phyloP scores from a whole-genome alignment of 2,888 invertebrate species.

The Ctena decussata region DNA sequence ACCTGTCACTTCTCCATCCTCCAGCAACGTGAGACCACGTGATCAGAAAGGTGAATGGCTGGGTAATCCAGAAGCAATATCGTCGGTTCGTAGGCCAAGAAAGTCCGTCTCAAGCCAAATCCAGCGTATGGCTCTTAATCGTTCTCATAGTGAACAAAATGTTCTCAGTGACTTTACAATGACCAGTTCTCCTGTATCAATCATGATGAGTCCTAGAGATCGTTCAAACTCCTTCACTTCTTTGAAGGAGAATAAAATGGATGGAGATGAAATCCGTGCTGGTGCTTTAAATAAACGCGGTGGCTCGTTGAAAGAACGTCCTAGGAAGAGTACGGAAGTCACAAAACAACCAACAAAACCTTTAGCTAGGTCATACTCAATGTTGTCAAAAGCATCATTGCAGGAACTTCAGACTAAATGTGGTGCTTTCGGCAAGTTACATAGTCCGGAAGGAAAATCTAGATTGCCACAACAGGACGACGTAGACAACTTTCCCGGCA shows the following conservation, averaged over 20 bases:
- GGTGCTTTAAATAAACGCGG: constrained; percentile 30
- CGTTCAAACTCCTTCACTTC: background rate
- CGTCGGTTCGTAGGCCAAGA: constrained; percentile 54
- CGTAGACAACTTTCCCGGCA: background rate
- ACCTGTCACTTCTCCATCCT: background rate
- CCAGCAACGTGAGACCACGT: constrained; percentile 5
- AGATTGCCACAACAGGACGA: background rate
- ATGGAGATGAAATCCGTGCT: background rate
- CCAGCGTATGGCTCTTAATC: constrained; percentile 26
- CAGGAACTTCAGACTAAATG: constrained; percentile 7
- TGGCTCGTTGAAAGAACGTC: constrained; percentile 53
- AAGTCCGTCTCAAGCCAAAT: constrained; percentile 50
- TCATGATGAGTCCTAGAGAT: background rate
- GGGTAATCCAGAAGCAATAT: constrained; percentile 60
- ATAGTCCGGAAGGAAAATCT: background rate
- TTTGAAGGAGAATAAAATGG: background rate
- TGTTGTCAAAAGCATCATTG: constrained; percentile 30
- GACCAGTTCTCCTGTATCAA: background rate
- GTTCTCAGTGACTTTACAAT: background rate
- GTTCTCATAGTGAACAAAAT: constrained; percentile 7
- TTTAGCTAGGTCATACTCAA: constrained; percentile 43
- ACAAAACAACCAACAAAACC: background rate
- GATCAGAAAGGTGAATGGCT: constrained; percentile 50
- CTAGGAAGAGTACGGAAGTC: background rate
- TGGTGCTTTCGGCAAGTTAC: background rate